Base-by-base conservation (phyloP, 2,888 invertebrate species). In the Calameuta idolon region DNA sequence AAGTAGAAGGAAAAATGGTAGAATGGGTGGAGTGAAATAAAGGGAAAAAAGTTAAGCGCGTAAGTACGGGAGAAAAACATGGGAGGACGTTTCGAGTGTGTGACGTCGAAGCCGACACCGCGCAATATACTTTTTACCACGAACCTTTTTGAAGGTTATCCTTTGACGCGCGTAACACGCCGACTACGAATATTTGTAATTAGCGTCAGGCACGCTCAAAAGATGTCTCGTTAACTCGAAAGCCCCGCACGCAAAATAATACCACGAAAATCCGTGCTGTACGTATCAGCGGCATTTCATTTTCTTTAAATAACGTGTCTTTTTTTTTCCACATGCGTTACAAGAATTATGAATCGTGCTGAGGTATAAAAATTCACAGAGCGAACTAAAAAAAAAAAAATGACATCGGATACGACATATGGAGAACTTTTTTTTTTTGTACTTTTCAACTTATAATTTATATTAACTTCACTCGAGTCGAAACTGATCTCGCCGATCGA, bases 41-140 rank as follows among this genome's bases (percentile, higher is more conserved):
- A 55, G 69, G n/a, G 74, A 31, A 55, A 55, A 74, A 40, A 40
- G 68, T 15, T 11, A 75, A 40, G 30, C 69, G 76, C 68, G 33
- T 74, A 55, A 73, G 76, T 35, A 37, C 73, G 31, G n/a, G 15
- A 69, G 35, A 34, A 68, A 34, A 55, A n/a, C 55, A 55, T 23
- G 55, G 55, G 23, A 55, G 55, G 55, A 55, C 55, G 55, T 55
- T 55, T 23, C 55, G 55, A 55, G 55, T 55, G 55, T 55, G 55
- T 55, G 55, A 55, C 55, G 55, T 55, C 55, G 55, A 55, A 55
- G 55, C 23, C 55, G 55, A 55, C 55, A 55, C 23, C 5, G 55
- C 23, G 55, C 55, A 55, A 55, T 55, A 23, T 55, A 23, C 55
- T 55, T 55, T 55, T 55, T 55, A 5, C 55, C 9, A 5, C 55